A percentile compares a stretch with the other conserved stretches of the same genome.
Conservation (phyloP, 2,888 invertebrate species). For the Eupithecia subumbrata region DNA sequence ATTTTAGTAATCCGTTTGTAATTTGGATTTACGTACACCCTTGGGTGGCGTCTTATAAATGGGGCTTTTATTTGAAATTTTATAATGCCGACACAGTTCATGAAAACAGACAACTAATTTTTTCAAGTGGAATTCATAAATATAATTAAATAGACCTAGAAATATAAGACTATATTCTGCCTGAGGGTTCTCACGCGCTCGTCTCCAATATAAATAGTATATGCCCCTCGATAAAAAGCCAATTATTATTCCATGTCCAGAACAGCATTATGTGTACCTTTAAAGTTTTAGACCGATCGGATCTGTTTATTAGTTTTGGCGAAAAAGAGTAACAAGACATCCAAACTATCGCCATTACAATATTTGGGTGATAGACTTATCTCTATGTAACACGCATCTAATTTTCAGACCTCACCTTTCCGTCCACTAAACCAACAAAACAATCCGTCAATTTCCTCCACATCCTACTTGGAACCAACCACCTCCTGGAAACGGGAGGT, state of each 20-base stretch:
- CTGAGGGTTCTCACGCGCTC: background rate
- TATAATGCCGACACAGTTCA: background rate
- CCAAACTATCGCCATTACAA: background rate
- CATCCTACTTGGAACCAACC: conserved; percentile 24
- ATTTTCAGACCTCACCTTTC: background rate
- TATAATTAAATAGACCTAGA: background rate
- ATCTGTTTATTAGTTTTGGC: background rate
- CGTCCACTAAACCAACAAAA: background rate
- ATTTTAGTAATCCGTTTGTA: background rate
- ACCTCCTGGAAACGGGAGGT: conserved; percentile 30
- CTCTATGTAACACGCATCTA: background rate
- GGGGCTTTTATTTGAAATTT: background rate
- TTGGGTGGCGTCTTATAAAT: background rate
- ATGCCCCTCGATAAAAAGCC: background rate
- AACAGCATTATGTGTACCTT: background rate
- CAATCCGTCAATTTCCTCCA: conserved; percentile 26
- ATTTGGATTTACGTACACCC: background rate
- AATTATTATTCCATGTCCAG: background rate
- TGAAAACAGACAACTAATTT: background rate
- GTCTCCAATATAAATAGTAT: background rate
- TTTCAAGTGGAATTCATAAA: background rate
- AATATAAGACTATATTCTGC: background rate
- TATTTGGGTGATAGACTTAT: background rate
- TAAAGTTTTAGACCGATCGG: background rate
- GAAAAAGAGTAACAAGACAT: background rate